Conservation (phyloP, 1,140 invertebrate species). For the Phenacoccus solenopsis region DNA sequence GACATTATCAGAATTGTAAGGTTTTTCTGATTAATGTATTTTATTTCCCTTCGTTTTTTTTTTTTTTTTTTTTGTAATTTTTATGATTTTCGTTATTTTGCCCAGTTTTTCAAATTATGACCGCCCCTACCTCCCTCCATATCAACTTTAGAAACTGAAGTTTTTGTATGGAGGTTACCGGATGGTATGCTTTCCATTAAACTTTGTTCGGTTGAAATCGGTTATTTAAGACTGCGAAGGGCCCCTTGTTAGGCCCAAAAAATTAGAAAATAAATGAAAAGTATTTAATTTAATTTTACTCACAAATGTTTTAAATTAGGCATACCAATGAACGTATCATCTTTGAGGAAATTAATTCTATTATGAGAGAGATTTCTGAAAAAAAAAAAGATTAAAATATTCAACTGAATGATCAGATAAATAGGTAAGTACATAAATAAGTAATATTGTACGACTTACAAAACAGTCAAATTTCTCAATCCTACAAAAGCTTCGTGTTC, state of each 20-base stretch:
- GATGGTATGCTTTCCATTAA: too few relatives aligned
- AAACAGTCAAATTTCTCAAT: slow-evolving; percentile 25
- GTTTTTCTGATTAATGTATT: too few relatives aligned
- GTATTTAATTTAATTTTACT: slow-evolving; percentile 23
- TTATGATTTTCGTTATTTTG: too few relatives aligned
- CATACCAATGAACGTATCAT: slow-evolving; percentile 34
- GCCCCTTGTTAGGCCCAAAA: background rate
- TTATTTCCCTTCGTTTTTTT: too few relatives aligned
- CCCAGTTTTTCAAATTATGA: too few relatives aligned
- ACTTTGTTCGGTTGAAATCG: too few relatives aligned
- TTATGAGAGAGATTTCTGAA: slow-evolving; percentile 36
- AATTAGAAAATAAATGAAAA: slow-evolving; percentile 5
- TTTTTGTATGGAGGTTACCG: too few relatives aligned
- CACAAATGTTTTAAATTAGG: slow-evolving; percentile 28
- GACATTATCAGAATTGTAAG: too few relatives aligned
- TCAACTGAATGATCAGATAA: background rate
- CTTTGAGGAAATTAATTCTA: slow-evolving; percentile 29
- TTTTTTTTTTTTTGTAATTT: too few relatives aligned
- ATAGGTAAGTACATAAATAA: background rate
- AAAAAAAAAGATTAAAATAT: background rate
- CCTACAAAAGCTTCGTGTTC: slow-evolving; percentile 29
- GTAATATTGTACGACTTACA: slow-evolving; percentile 24
- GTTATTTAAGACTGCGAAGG: too few relatives aligned
- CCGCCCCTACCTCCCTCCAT: too few relatives aligned
- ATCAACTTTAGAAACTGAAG: too few relatives aligned